Evolutionary conservation across 2,797 vertebrate species (phyloP), one percentile per base, ranked within the genome.

Genomic region (Bucorvus abyssinicus): DNA sequence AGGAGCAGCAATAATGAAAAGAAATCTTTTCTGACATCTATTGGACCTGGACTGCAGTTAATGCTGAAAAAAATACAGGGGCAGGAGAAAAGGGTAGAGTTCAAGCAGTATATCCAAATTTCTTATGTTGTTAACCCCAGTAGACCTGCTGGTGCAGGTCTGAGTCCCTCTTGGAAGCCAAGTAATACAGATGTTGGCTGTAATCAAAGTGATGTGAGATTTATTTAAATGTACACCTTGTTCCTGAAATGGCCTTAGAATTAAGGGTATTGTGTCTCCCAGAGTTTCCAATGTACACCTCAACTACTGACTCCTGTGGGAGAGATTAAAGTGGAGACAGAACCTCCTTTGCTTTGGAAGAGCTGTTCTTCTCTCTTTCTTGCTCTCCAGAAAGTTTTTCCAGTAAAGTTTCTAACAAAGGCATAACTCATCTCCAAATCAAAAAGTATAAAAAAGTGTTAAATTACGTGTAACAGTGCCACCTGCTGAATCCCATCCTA

Each of bases 391-490:
- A 80, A 84, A 67, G n/a, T n/a, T n/a, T n/a, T n/a, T n/a, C n/a
- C n/a, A n/a, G n/a, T n/a, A n/a, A n/a, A n/a, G n/a, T n/a, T n/a
- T n/a, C n/a, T 81, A 78, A 67, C 26, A 84, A 76, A 92, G 34
- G 30, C 42, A 32, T 78, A 94, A 78, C n/a, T 14, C 9, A 55
- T 55, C 26, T 90, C 44, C 73, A 81, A 71, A 73, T 65, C 61
- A 65, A 91, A 74, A 68, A 52, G 19, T 50, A 42, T 40, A 55
- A 67, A 78, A 73, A 76, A 87, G 11, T 75, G 53, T 78, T 93
- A 93, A 94, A 76, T 93, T 88, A 81, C 73, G 82, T 89, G 63
- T 92, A 93, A 94, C 79, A 94, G 89, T 96, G 94, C 94, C 95
- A 94, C 89, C 94, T 96, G 87, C 68, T 95, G 95, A 96, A 91